Percentiles rank a stretch among this genome's conserved stretches.
Conservation (phyloP, 2,797 vertebrate genomes). For the Geotrypetes seraphini region DNA sequence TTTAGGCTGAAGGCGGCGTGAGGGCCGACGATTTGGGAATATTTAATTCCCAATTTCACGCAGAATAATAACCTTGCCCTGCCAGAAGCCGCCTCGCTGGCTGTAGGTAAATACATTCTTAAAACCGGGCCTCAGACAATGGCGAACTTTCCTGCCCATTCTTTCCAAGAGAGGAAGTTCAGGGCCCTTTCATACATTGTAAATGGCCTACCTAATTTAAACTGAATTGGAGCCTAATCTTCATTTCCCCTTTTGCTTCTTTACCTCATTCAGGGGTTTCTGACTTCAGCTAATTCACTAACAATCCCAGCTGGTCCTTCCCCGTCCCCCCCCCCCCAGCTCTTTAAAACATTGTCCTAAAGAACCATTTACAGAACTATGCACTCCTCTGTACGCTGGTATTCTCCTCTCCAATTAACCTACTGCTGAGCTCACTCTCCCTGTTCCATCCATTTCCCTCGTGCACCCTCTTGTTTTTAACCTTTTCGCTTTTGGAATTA, state of each 20-base stretch:
- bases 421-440: constrained; percentile 43
- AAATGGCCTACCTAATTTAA: constrained; percentile 84
- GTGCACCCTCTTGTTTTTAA: constrained; percentile 26
- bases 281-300: constrained; percentile 81
- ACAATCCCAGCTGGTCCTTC: constrained; percentile 64
- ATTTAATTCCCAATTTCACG: constrained; percentile 20
- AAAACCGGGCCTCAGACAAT: constrained; percentile 68
- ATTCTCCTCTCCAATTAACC: constrained; percentile 58
- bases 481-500: constrained; percentile 34
- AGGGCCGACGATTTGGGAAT: constrained; percentile 4
- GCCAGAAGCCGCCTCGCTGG: no score
- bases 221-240: constrained; percentile 76
- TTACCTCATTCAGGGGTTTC: constrained; percentile 68
- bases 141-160: constrained; percentile 84
- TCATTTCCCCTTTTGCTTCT: constrained; percentile 69
- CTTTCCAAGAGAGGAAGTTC: constrained; percentile 71
- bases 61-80: constrained; percentile 52
- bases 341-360: constrained; percentile 54
- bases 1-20: no score
- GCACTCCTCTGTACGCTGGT: constrained; percentile 32
- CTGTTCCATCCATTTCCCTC: constrained; percentile 26
- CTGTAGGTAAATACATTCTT: constrained; percentile 76
- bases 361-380: constrained; percentile 15
- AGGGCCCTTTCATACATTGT: constrained; percentile 71
- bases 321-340: constrained; percentile 45